Percentiles rank a stretch among this genome's conserved stretches.
These are phyloP conservation scores for Venturia canescens DNA, from an alignment of 1,140 invertebrate species.

Conservation along the genomic window DNA sequence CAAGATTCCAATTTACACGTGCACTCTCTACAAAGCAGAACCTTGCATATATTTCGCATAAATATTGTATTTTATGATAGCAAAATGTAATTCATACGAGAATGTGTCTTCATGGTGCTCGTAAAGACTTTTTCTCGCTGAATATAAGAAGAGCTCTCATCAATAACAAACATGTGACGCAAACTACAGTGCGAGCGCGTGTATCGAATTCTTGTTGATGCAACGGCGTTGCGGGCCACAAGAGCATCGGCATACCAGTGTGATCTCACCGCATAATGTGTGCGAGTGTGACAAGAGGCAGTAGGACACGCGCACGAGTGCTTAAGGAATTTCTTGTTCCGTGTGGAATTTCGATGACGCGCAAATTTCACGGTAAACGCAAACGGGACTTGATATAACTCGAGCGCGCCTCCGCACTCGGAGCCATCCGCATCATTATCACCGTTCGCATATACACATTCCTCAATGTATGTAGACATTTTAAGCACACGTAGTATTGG, in stretches of 20 bases:
- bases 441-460: not conserved
- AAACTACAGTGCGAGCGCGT: not conserved
- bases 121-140: not conserved
- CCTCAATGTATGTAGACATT: not conserved
- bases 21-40: not conserved
- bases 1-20: not conserved
- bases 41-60: constrained; percentile 5
- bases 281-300: not conserved
- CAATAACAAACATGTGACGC: not conserved
- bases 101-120: not conserved
- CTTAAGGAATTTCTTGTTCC: constrained; percentile 58
- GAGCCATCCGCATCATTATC: not conserved
- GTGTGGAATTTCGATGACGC: constrained; percentile 37
- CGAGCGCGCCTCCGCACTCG: constrained; percentile 7
- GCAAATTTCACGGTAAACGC: constrained; percentile 17
- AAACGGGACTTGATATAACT: constrained; percentile 18
- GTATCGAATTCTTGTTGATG: constrained; percentile 12
- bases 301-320: constrained; percentile 49
- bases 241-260: constrained; percentile 28
- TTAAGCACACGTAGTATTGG: no score
- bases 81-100: not conserved
- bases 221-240: not conserved
- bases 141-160: constrained; percentile 5
- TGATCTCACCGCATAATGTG: constrained; percentile 49
- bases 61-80: not conserved